Evolutionary conservation across 2,113 vertebrate species (phyloP).

Genomic region (Cheirogaleus medius): DNA sequence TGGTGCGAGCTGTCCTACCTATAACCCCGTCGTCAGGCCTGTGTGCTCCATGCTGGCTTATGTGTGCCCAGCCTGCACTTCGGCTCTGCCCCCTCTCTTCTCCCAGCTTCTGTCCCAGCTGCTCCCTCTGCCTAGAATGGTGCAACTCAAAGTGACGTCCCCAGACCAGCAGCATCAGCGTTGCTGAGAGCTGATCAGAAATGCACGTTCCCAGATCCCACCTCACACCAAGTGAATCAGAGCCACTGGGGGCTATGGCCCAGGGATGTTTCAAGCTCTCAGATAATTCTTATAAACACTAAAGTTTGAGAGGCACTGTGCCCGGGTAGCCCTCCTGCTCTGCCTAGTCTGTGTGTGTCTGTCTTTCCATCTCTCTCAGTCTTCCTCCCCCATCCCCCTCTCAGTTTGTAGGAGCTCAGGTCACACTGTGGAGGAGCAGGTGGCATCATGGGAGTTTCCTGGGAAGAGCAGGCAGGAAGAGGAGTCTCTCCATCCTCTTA

Average conservation of each 20-base stretch:
- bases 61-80: rapidly evolving
- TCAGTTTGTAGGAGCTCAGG: neutral
- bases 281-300: neutral
- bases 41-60: neutral
- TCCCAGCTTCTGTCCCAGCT: neutral
- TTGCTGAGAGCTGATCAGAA: neutral
- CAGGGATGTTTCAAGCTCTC: neutral
- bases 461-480: neutral
- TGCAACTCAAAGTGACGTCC: neutral
- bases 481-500: neutral
- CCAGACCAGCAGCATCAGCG: neutral
- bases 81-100: neutral
- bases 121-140: neutral
- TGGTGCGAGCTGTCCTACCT: rapidly evolving
- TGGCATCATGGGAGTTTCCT: no score
- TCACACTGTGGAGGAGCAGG: neutral
- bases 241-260: rapidly evolving
- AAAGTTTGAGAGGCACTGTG: neutral
- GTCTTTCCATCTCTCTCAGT: neutral
- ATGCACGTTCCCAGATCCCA: rapidly evolving
- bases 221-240: neutral
- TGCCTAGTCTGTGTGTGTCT: neutral
- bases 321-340: neutral
- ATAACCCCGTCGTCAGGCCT: rapidly evolving
- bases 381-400: neutral